Evolutionary conservation across 2,797 vertebrate species (phyloP), one percentile per base, ranked within the genome.

Genomic region (Lutjanus campechanus): DNA sequence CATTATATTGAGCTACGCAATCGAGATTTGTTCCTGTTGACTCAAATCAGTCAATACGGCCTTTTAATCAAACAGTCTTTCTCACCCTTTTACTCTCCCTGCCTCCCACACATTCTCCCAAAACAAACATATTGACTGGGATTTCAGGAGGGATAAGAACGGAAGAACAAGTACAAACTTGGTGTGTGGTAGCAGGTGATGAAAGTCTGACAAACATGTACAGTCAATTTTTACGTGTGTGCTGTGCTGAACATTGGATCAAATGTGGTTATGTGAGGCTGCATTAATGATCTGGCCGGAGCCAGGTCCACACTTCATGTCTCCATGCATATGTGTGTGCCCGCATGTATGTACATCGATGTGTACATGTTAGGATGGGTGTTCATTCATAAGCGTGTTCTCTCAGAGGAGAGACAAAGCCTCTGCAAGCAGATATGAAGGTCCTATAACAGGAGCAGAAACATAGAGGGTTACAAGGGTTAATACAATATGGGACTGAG

Each of bases 401-500:
- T 72, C 75, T 77, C 76, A 71, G 56, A 47, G 68, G 62, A 61
- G 53, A 64, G 10, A 63, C 62, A 80, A 76, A 81, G 59, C n/a
- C 72, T 72, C 41, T 40, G 58, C 20, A 68, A 73, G 76, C 71
- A 77, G 50, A 66, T 56, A 78, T 15, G 22, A 73, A 55, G 76
- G 62, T 80, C 63, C 7, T 72, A 20, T 62, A 84, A 76, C 56
- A 43, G 61, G 41, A 22, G 11, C 40, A 64, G 46, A 71, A 65
- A 64, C 66, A 54, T 12, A 46, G 46, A 65, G 85, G 86, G 88
- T 83, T 22, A 85, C 13, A 20, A 7, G 62, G 89, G 90, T 90
- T 93, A 91, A 93, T 92, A 64, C 77, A 90, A 78, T 76, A 62
- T 77, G 89, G 88, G 86, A 89, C 84, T 76, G 85, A 82, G 87